Evolutionary conservation across 2,797 vertebrate genomes (phyloP), one percentile per base, ranked within the genome.

Genomic region (Buceros bicornis): DNA sequence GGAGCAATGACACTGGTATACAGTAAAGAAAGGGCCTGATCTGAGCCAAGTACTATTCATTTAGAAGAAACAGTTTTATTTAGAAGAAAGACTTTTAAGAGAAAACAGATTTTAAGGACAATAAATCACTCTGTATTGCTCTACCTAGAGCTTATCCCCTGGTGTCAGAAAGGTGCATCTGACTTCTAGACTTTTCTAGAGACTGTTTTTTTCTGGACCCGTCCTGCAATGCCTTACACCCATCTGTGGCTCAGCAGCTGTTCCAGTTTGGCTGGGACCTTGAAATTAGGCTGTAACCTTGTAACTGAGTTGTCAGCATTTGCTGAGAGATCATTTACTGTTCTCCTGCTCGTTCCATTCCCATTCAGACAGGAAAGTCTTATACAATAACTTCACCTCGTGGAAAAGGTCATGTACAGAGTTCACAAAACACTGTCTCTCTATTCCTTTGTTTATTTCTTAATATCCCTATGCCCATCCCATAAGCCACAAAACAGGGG

Each of bases 361-460:
- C 94, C 89, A 70, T 82, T 84, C 72, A 94, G 91, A 76, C 91
- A 95, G 93, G 73, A 76, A 96, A 76, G 85, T 73, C 93, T 96
- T 95, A 90, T 95, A 94, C 95, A 96, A 96, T 90, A 89, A 94
- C 77, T 96, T 96, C 95, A 95, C 96, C 91, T 89, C 82, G 13
- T 50, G 51, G 66, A 95, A 86, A 83, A 93, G 96, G 96, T 96
- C 96, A 73, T 28, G 74, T 37, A 9, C 87, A 64, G 83, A 53
- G 93, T 69, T 95, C 94, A 96, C 82, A 83, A 82, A 92, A 82
- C 77, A 73, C 69, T 91, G 79, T 71, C 74, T 93, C 77, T 88
- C 31, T 77, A 7, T 31, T 94, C 87, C 72, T 91, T 96, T 95
- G 90, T 92, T 95, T 94, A 88, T 76, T 90, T 76, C 80, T 73